Evolutionary conservation across 2,797 vertebrate genomes (phyloP), one percentile per base, ranked within the genome.

Genomic region (Tachyglossus aculeatus): DNA sequence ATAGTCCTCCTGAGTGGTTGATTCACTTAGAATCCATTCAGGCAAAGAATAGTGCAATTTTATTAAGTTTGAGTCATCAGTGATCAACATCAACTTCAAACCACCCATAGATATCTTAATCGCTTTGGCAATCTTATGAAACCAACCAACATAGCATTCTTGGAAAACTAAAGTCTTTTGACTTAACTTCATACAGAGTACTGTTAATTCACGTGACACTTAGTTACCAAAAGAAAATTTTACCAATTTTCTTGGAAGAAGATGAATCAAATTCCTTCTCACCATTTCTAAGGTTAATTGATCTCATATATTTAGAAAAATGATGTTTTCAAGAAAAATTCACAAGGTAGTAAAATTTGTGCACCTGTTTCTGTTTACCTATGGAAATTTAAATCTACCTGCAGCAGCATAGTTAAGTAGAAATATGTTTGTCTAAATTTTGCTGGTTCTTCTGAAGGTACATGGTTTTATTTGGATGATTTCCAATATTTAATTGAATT

Each of bases 41-140:
- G 24, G 58, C 69, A 79, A 88, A 82, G 72, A 58, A 22, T 31
- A 36, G 19, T 70, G 32, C 63, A 51, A 77, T 63, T 86, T 62
- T 84, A 71, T 71, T 80, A 85, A 78, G 62, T 65, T 67, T 86
- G 74, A 76, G 45, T 39, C 71, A 80, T 88, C 71, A 72, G 48
- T 50, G 68, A 87, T 79, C 39, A 69, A 48, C 44, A 57, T 77
- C 75, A 82, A 48, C 31, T 51, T 86, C 68, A 88, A 89, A 75
- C 58, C 57, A 86, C 80, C 78, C 67, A 88, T 70, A 52, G 71
- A 52, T 83, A 52, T 24, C 79, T 83, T 85, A 90, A 89, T 86
- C 90, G 61, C 14, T 77, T 84, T 88, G 75, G 52, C 60, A 88
- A 51, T 67, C 75, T 77, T 81, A 27, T 66, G 78, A 65, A 77